Evolutionary conservation across 2,888 invertebrate species (phyloP).

Genomic region (Drosophila pseudotakahashii): DNA sequence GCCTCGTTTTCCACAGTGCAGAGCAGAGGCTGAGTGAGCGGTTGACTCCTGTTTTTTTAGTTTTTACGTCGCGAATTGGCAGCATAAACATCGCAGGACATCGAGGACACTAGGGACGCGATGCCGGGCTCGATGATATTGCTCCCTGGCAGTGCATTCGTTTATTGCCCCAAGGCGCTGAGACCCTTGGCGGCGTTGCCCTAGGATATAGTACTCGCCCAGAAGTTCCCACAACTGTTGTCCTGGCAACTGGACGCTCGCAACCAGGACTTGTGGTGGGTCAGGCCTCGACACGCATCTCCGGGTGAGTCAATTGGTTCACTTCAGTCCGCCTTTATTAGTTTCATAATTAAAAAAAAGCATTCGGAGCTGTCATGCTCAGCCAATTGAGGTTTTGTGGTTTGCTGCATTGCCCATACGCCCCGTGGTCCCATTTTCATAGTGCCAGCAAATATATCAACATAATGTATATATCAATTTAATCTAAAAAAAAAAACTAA

Average conservation of each 20-base stretch:
- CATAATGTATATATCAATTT: too few species aligned
- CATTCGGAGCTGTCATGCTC: constrained; percentile 8
- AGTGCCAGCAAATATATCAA: neutral
- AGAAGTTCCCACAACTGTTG: constrained; percentile 38
- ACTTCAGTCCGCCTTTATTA: constrained; percentile 15
- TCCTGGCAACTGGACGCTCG: constrained; percentile 46
- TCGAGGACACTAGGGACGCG: constrained; percentile 18
- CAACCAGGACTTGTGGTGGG: constrained; percentile 1
- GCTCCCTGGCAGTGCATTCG: constrained; percentile 26
- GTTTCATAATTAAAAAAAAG: constrained; percentile 28
- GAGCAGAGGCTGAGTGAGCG: constrained; percentile 37
- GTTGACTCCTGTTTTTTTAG: constrained; percentile 6
- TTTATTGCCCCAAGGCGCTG: constrained; percentile 21
- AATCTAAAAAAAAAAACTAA: too few species aligned
- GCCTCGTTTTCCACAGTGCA: constrained; percentile 53
- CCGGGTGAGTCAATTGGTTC: constrained; percentile 29
- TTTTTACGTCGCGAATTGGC: constrained; percentile 52
- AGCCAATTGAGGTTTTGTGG: constrained; percentile 21
- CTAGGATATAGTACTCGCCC: constrained; percentile 26
- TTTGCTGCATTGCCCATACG: constrained; percentile 5
- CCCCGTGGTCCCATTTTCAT: neutral
- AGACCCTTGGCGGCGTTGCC: constrained; percentile 53
- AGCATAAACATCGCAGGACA: constrained; percentile 57
- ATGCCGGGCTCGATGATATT: constrained; percentile 47
- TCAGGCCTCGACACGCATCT: constrained; percentile 17